These are phyloP conservation scores for Falco peregrinus DNA, from an alignment of 2,797 vertebrate species.

Conservation along the genomic window DNA sequence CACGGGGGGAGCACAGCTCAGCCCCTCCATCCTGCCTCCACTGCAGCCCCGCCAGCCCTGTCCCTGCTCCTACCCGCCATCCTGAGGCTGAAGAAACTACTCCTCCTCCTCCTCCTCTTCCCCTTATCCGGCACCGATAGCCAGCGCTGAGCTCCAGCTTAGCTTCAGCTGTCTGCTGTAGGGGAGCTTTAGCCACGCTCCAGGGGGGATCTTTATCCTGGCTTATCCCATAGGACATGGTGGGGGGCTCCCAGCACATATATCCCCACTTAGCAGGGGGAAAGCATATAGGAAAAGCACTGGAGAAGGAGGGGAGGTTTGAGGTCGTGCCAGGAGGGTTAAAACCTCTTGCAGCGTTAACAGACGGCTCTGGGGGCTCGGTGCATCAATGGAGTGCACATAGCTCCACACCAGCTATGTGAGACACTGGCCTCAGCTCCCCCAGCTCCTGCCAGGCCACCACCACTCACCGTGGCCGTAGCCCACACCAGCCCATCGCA, in stretches of 20 bases:
- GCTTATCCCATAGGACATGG: neutral
- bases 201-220: conserved; percentile 4
- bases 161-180: conserved; percentile 27
- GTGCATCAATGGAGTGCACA: fast-evolving
- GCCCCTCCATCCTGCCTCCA: neutral
- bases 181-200: neutral
- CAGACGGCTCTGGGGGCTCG: fast-evolving
- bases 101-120: neutral
- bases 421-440: neutral
- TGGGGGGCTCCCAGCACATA: neutral
- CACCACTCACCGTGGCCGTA: fast-evolving
- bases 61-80: neutral
- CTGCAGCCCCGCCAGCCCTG: neutral
- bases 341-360: neutral
- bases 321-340: neutral
- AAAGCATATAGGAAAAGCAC: neutral
- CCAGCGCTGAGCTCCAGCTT: neutral
- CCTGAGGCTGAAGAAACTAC: neutral
- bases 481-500: neutral
- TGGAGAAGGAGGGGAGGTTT: neutral
- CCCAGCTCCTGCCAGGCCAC: neutral
- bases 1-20: fast-evolving
- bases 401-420: neutral
- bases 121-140: neutral
- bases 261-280: conserved; percentile 39